Conservation (phyloP, 2,888 invertebrate species). For the Loripinus fragilis region DNA sequence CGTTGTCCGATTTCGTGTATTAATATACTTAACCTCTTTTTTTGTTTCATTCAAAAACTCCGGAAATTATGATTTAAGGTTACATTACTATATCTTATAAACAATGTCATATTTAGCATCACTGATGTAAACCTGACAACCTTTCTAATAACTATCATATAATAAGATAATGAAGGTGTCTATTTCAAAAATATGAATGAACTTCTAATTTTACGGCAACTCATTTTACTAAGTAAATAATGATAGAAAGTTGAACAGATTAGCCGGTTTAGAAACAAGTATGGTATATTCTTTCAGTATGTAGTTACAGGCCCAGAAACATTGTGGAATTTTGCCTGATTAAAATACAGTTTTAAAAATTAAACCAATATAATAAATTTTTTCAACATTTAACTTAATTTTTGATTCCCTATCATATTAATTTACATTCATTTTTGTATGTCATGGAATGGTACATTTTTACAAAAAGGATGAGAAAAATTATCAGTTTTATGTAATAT, state of each 20-base stretch:
- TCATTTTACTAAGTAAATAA: constrained; percentile 32
- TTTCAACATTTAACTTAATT: too few relatives aligned
- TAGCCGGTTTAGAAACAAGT: too few relatives aligned
- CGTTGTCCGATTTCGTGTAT: neutral
- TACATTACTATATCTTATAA: neutral
- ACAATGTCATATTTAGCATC: constrained; percentile 2
- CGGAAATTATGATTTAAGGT: neutral
- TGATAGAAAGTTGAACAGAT: neutral
- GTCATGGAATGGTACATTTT: too few relatives aligned
- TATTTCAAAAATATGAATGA: constrained; percentile 35
- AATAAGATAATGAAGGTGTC: constrained; percentile 36
- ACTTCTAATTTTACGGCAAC: constrained; percentile 8
- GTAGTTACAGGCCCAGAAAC: too few relatives aligned
- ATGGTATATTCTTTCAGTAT: too few relatives aligned
- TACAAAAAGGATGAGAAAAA: too few relatives aligned
- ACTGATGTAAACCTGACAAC: neutral
- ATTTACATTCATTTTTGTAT: too few relatives aligned
- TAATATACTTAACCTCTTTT: neutral
- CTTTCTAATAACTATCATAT: neutral
- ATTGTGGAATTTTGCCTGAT: too few relatives aligned
- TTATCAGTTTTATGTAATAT: too few relatives aligned
- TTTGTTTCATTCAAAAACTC: neutral
- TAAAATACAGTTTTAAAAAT: too few relatives aligned
- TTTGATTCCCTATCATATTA: too few relatives aligned
- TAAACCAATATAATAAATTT: too few relatives aligned